phyloP scores from a whole-genome alignment of 2,113 vertebrate genomes.

The Lophotis ruficrista region DNA sequence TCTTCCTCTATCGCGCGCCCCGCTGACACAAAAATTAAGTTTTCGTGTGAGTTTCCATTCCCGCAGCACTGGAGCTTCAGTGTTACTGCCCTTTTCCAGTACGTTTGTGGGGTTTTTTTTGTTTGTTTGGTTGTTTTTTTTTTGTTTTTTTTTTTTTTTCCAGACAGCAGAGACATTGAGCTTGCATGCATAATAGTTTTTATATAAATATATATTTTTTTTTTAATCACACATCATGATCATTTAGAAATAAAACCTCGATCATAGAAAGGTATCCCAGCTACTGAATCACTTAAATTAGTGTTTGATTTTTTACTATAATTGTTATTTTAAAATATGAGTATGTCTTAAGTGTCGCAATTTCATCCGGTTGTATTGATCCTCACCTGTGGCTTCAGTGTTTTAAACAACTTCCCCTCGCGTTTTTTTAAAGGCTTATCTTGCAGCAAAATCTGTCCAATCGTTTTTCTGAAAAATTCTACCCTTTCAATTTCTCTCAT shows the following conservation, averaged over 20 bases:
- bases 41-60: rapidly evolving
- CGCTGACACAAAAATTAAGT: rapidly evolving
- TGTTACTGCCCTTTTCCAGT: rapidly evolving
- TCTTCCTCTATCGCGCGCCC: rapidly evolving
- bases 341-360: rapidly evolving
- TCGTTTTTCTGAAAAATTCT: neutral
- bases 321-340: neutral
- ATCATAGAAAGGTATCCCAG: rapidly evolving
- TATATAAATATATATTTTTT: too few species aligned
- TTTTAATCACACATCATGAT: rapidly evolving
- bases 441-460: neutral
- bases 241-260: rapidly evolving
- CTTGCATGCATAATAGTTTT: rapidly evolving
- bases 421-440: neutral
- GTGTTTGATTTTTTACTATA: neutral
- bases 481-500: neutral
- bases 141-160: neutral
- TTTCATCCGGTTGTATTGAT: neutral
- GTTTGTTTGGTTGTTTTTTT: too few species aligned
- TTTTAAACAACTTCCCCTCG: rapidly evolving
- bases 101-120: rapidly evolving
- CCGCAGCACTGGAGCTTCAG: rapidly evolving
- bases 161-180: rapidly evolving
- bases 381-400: rapidly evolving
- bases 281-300: neutral